Conservation (phyloP, 2,113 vertebrate species). For the Patagioenas fasciata region DNA sequence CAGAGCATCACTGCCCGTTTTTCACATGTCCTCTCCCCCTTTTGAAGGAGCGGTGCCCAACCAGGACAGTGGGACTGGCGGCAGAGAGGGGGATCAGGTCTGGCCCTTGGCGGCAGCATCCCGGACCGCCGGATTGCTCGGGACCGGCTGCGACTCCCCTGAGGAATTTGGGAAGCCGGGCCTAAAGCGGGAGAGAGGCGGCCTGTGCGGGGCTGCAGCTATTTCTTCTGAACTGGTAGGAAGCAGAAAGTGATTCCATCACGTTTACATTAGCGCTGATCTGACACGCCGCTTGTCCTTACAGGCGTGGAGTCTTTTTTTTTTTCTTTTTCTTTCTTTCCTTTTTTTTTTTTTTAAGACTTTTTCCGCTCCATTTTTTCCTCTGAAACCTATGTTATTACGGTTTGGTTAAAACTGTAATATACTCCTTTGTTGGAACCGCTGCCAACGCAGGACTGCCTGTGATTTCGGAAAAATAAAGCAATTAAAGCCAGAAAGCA, state of each 20-base stretch:
- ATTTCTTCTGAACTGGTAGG: background rate
- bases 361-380: background rate
- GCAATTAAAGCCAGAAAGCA: background rate
- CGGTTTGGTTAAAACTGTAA: background rate
- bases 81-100: too few species aligned
- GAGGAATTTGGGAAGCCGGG: background rate
- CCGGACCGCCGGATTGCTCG: background rate
- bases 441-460: background rate
- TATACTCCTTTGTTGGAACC: background rate
- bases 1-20: background rate
- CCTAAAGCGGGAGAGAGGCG: background rate
- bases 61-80: accelerated
- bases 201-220: background rate
- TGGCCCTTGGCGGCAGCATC: too few species aligned
- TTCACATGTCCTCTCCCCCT: background rate
- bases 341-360: background rate
- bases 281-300: background rate
- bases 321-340: too few species aligned
- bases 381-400: background rate
- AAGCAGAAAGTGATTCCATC: background rate
- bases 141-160: background rate
- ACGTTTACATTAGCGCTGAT: background rate
- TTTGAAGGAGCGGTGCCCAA: background rate
- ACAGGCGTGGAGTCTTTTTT: background rate
- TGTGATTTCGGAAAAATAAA: background rate